phyloP scores from a whole-genome alignment of 2,113 vertebrate species.

The Plectropomus leopardus region DNA sequence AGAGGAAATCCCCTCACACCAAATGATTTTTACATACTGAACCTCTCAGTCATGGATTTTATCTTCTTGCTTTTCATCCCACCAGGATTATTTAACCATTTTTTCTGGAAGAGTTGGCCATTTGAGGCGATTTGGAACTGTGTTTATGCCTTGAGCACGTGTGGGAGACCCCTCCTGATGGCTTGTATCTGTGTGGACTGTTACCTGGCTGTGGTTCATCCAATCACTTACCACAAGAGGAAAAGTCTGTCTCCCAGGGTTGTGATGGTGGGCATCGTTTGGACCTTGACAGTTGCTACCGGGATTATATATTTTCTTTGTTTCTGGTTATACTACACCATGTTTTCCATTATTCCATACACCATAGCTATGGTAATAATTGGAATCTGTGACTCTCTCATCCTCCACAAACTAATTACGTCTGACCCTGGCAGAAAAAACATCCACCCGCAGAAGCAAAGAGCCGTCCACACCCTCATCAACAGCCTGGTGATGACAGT shows the following conservation, averaged over 20 bases:
- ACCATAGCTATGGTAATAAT: slow-evolving; percentile 27
- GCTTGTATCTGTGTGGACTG: slow-evolving; percentile 74
- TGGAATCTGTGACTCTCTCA: slow-evolving; percentile 58
- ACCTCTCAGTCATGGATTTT: slow-evolving; percentile 67
- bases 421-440: slow-evolving; percentile 35
- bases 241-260: slow-evolving; percentile 62
- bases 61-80: slow-evolving; percentile 53
- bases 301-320: not conserved
- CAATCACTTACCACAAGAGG: slow-evolving; percentile 63
- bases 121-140: not conserved
- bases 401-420: slow-evolving; percentile 56
- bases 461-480: slow-evolving; percentile 70
- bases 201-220: slow-evolving; percentile 78
- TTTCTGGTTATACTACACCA: accelerated
- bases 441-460: slow-evolving; percentile 74
- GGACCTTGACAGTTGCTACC: slow-evolving; percentile 20
- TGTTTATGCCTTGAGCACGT: slow-evolving; percentile 23
- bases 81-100: slow-evolving; percentile 21
- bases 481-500: slow-evolving; percentile 65
- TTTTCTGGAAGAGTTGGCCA: accelerated
- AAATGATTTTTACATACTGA: slow-evolving; percentile 60
- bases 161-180: slow-evolving; percentile 73
- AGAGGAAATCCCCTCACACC: slow-evolving; percentile 37
- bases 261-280: slow-evolving; percentile 41
- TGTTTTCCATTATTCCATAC: not conserved